These are phyloP conservation scores for Oscheius onirici DNA, from an alignment of 2,888 invertebrate genomes.

Conservation along the genomic window DNA sequence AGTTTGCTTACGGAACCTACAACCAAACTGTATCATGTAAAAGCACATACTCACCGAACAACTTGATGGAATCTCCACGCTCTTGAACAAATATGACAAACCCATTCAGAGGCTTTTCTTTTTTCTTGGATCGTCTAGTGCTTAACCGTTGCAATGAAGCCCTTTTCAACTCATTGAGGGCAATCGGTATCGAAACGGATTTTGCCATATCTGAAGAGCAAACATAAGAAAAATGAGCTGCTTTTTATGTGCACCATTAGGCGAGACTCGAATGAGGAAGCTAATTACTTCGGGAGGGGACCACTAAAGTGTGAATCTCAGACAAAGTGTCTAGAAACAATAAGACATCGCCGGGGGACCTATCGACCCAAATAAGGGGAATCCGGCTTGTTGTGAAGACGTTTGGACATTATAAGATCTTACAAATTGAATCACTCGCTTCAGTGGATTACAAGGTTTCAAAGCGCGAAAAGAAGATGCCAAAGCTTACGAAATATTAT, in stretches of 20 bases:
- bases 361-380: conserved; percentile 20
- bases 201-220: conserved; percentile 41
- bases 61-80: conserved; percentile 19
- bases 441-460: neutral
- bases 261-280: neutral
- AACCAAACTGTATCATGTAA: neutral
- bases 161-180: conserved; percentile 48
- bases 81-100: conserved; percentile 54
- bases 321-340: conserved; percentile 10
- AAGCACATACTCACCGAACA: neutral
- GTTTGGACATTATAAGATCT: conserved; percentile 6
- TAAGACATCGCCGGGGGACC: conserved; percentile 11
- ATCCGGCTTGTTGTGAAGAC: neutral
- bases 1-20: conserved; percentile 3
- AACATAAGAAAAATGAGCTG: neutral
- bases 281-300: conserved; percentile 4
- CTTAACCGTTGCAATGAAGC: conserved; percentile 45
- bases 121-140: conserved; percentile 23
- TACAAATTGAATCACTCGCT: conserved; percentile 1
- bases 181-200: conserved; percentile 55
- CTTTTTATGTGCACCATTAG: neutral
- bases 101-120: conserved; percentile 47
- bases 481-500: neutral
- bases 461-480: neutral
- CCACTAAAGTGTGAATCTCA: conserved; percentile 18